A percentile compares a stretch with the other conserved stretches of the same genome.
Evolutionary conservation across 2,113 vertebrate species (phyloP).

Genomic region (Menidia beryllina): DNA sequence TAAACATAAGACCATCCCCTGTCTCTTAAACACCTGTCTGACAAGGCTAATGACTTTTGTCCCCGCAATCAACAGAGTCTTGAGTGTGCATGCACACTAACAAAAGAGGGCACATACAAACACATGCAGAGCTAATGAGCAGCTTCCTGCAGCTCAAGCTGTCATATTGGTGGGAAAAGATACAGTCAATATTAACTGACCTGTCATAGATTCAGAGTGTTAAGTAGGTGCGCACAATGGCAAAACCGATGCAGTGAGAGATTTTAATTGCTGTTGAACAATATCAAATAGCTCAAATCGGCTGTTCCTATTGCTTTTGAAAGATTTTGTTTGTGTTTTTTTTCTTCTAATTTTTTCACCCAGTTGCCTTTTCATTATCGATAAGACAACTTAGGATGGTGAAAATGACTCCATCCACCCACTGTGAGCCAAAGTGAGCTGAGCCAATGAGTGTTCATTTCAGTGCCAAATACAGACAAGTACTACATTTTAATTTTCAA

Average conservation of each 20-base stretch:
- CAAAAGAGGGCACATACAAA: neutral
- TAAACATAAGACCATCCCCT: slow-evolving; percentile 57
- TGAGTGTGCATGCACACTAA: slow-evolving; percentile 3
- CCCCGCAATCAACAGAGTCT: slow-evolving; percentile 41
- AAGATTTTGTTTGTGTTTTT: neutral
- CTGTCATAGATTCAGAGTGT: slow-evolving; percentile 59
- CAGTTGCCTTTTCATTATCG: slow-evolving; percentile 17
- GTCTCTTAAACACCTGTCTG: slow-evolving; percentile 74
- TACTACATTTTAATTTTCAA: too few relatives aligned
- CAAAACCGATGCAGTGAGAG: slow-evolving; percentile 39
- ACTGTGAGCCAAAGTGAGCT: slow-evolving; percentile 15
- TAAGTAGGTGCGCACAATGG: slow-evolving; percentile 45
- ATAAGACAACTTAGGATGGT: slow-evolving; percentile 32
- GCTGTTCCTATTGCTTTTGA: slow-evolving; percentile 28
- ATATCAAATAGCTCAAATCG: slow-evolving; percentile 40
- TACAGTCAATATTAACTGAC: slow-evolving; percentile 80
- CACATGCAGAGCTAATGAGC: slow-evolving; percentile 66
- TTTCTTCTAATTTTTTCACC: slow-evolving; percentile 13
- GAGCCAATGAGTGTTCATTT: slow-evolving; percentile 11
- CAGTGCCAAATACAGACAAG: slow-evolving; percentile 4
- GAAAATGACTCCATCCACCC: slow-evolving; percentile 34
- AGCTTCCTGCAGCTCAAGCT: slow-evolving; percentile 68
- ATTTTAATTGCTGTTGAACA: slow-evolving; percentile 45
- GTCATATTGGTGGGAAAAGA: slow-evolving; percentile 58
- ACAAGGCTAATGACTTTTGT: slow-evolving; percentile 68